phyloP scores from a whole-genome alignment of 2,888 invertebrate genomes.

The Andrena marginata region DNA sequence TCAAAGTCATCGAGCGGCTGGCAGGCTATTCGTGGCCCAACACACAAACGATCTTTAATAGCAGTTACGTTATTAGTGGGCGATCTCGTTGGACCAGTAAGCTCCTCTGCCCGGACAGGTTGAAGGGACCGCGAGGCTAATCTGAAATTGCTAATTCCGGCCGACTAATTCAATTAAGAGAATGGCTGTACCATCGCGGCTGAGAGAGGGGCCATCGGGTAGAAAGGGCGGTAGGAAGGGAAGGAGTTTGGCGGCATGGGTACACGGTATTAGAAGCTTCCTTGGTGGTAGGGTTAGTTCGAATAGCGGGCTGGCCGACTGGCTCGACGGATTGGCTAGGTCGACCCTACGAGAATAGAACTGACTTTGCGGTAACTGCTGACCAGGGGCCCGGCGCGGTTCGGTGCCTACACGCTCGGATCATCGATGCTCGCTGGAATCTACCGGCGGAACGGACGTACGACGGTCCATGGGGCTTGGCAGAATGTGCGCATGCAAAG shows the following conservation, averaged over 20 bases:
- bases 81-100: slow-evolving; percentile 46
- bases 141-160: slow-evolving; percentile 83
- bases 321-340: slow-evolving; percentile 64
- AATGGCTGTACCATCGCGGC: slow-evolving; percentile 70
- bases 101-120: slow-evolving; percentile 34
- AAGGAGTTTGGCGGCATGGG: slow-evolving; percentile 51
- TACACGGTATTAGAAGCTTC: slow-evolving; percentile 69
- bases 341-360: slow-evolving; percentile 72
- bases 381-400: slow-evolving; percentile 76
- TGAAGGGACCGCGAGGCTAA: slow-evolving; percentile 69
- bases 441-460: slow-evolving; percentile 66
- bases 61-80: slow-evolving; percentile 55
- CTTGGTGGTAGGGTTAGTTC: slow-evolving; percentile 67
- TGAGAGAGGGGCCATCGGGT: slow-evolving; percentile 47
- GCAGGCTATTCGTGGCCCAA: neutral
- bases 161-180: slow-evolving; percentile 84
- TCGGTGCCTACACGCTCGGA: slow-evolving; percentile 74
- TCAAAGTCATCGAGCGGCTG: neutral
- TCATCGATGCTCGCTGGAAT: slow-evolving; percentile 75
- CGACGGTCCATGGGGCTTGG: slow-evolving; percentile 59
- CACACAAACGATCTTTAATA: slow-evolving; percentile 33
- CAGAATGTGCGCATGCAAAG: slow-evolving; percentile 74
- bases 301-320: slow-evolving; percentile 56
- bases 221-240: slow-evolving; percentile 45
- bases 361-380: slow-evolving; percentile 81